Evolutionary conservation across 2,113 vertebrate genomes (phyloP), one percentile per base, ranked within the genome.

Genomic region (Malurus cyaneus): DNA sequence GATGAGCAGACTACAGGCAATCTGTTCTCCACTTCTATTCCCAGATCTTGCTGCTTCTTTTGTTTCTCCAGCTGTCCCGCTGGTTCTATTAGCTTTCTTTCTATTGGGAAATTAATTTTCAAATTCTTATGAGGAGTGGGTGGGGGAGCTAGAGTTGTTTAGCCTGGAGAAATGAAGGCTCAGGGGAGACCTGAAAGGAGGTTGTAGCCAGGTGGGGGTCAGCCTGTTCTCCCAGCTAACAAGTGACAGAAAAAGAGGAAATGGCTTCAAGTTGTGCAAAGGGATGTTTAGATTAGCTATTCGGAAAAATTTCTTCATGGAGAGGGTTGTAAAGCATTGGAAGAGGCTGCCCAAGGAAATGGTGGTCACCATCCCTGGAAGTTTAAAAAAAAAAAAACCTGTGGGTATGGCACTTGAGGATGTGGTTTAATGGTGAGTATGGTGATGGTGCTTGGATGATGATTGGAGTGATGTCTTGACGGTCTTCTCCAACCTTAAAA

Each of bases 1-100:
- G 98, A 98, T 69, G 98, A 98, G 76, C 99, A 99, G 70, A 99
- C 98, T 67, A 99, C 98, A 36, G 98, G 98, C 66, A 98, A 96
- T 42, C 98, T 96, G 81, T 98, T 98, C 94, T 99, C 99, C 31
- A 98, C 98, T 94, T 99, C 98, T 80, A 98, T 98, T 72, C 99
- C 98, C 56, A 99, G 94, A 91, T 99, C 99, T 42, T 98, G 97
- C 94, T 99, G 99, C 25, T 32, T 28, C 36, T 73, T 65, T 59
- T 46, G 12, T 73, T 80, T 66, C 14, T 73, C 26, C 26, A 59
- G 14, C 26, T 50, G 14, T 59, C 57, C 7, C 14, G 44, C 32
- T 44, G 15, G 14, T 52, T 66, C 36, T 32, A 36, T 52, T 65
- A 39, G 18, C 26, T 88, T 44, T 73, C 36, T 7, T 64, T 13